Conservation (phyloP, 2,888 invertebrate genomes). For the Cataglyphis cursor region DNA sequence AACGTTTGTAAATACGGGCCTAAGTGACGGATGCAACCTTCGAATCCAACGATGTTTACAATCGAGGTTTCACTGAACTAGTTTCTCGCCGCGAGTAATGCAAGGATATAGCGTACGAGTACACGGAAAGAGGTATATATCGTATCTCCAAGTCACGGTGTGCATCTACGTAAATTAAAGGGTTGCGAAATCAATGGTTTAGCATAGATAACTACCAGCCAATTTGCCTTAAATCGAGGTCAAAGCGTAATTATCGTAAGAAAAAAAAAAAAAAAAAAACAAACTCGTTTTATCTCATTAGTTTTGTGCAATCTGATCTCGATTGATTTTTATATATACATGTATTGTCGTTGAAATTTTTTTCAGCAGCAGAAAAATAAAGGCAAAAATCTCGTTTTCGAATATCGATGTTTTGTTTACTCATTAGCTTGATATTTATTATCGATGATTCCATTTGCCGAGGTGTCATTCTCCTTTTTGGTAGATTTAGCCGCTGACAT, state of each 20-base stretch:
- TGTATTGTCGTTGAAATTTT: not conserved
- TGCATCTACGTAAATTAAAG: constrained; percentile 42
- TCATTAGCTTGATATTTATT: not conserved
- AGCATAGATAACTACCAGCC: constrained; percentile 42
- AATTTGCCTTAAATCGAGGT: constrained; percentile 45
- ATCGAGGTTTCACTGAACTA: constrained; percentile 78
- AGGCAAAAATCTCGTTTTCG: not conserved
- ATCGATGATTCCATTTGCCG: constrained; percentile 6
- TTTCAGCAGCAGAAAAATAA: not conserved
- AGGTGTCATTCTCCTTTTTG: not conserved
- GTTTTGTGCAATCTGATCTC: not conserved
- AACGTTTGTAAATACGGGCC: constrained; percentile 60
- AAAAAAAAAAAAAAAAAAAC: constrained; percentile 9
- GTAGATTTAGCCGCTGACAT: constrained; percentile 28
- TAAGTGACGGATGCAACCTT: constrained; percentile 68
- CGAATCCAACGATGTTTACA: constrained; percentile 72
- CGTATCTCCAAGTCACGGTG: constrained; percentile 25
- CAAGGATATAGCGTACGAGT: constrained; percentile 76
- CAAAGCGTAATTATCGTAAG: not conserved
- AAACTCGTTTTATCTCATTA: constrained; percentile 7
- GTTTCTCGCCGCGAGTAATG: constrained; percentile 74
- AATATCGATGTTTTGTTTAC: constrained; percentile 1
- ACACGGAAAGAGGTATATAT: constrained; percentile 54
- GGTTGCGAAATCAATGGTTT: constrained; percentile 32
- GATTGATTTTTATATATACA: not conserved